Evolutionary conservation across 2,888 invertebrate genomes (phyloP), one percentile per base, ranked within the genome.

Genomic region (Spodoptera littoralis): DNA sequence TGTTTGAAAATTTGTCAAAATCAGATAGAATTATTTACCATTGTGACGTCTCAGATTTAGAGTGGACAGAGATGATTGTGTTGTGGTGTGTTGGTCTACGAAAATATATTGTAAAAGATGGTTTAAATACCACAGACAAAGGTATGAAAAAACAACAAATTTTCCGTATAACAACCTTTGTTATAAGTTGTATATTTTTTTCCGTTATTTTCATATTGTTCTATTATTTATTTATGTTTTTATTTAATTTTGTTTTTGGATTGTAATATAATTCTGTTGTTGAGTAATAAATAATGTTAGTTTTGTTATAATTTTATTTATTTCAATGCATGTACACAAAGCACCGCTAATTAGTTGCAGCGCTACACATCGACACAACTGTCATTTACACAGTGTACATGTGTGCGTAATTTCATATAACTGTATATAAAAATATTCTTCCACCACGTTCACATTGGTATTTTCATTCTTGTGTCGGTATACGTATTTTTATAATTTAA

Each of bases 61-160:
- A 78, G 5, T 80, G 80, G 80, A 56, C 47, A 2, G 74, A 79
- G 3, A 63, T 62, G 1, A 59, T 79, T 0, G 11, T 73, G 0
- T 59, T 77, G 0, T 84, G 83, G 82, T 67, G 65, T 11, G 53
- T 78, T 0, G 84, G 85, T 0, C 46, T 82, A 0, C 66, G 84
- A 13, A 83, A 81, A 46, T 73, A 66, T 13, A 42, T 73, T 1
- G 22, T 71, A 0, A 76, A 73, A 56, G 72, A 73, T 53, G 76
- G 66, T 0, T 18, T 79, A 0, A 70, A 71, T 11, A 45, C 68
- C 11, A 83, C 78, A 0, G 59, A 60, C 0, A 43, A 61, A 36
- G 79, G 67, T 0, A 43, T 72, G n/a, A 77, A 47, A 5, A 83
- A 76, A 22, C 83, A 82, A 18, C 64, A 58, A 5, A 76, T 72